phyloP scores from a whole-genome alignment of 2,888 invertebrate genomes.

The Tuta absoluta region DNA sequence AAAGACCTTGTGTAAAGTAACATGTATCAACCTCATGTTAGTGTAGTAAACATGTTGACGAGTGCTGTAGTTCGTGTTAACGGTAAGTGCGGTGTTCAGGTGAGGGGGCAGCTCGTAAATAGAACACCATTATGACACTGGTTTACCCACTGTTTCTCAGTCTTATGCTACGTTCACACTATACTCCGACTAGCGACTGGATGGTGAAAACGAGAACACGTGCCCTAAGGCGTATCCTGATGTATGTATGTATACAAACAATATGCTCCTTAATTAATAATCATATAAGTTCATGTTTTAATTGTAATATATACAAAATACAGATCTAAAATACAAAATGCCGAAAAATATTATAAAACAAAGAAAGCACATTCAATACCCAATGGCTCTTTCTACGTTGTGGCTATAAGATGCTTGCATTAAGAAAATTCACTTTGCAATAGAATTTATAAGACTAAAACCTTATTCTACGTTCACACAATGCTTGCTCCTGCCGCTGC shows the following conservation, averaged over 20 bases:
- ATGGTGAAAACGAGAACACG: no score
- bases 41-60: neutral
- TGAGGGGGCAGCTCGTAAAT: slow-evolving; percentile 31
- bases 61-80: slow-evolving; percentile 33
- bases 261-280: no score
- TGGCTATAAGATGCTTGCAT: slow-evolving; percentile 27
- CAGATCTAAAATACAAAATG: no score
- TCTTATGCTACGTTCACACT: no score
- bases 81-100: slow-evolving; percentile 37
- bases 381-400: neutral
- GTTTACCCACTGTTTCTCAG: slow-evolving; percentile 15
- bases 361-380: neutral
- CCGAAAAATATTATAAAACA: no score
- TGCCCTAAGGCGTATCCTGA: no score
- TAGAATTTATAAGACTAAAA: slow-evolving; percentile 11
- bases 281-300: no score
- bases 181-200: no score
- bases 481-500: no score
- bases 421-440: slow-evolving; percentile 22
- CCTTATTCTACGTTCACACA: no score
- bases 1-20: neutral
- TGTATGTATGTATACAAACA: no score
- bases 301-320: neutral
- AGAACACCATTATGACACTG: slow-evolving; percentile 25
- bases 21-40: neutral